Evolutionary conservation across 2,113 vertebrate species (phyloP).

Genomic region (Ramphastos sulfuratus): DNA sequence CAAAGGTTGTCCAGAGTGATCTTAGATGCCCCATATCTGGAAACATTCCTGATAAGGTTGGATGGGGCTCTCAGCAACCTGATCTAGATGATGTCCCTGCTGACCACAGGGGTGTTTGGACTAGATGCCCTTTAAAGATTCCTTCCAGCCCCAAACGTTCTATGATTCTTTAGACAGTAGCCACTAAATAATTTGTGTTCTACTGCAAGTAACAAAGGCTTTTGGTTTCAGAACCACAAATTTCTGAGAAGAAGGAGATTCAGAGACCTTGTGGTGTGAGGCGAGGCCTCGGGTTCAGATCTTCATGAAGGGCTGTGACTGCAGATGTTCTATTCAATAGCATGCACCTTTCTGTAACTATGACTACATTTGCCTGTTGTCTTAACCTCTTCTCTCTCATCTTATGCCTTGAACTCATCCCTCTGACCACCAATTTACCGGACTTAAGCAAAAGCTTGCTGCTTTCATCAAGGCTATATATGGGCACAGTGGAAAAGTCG

Average conservation of each 20-base stretch:
- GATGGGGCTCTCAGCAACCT: too few species aligned
- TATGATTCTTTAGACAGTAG: background rate
- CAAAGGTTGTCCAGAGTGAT: too few species aligned
- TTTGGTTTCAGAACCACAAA: background rate
- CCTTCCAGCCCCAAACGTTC: too few species aligned
- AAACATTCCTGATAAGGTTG: too few species aligned
- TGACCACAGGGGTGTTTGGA: too few species aligned
- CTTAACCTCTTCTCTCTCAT: background rate
- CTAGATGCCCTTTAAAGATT: too few species aligned
- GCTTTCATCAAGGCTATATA: background rate
- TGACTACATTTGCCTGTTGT: rapidly evolving
- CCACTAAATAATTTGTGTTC: background rate
- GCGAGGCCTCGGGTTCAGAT: background rate
- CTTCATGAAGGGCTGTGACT: background rate
- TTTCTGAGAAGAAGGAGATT: background rate
- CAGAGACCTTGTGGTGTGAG: rapidly evolving
- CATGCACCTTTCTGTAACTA: rapidly evolving
- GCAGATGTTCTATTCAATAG: background rate
- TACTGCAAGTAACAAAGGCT: background rate
- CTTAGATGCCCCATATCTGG: too few species aligned
- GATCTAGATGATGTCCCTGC: too few species aligned
- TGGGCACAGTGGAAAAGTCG: background rate
- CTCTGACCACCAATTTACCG: background rate
- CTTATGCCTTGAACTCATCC: background rate
- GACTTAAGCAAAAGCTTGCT: background rate